phyloP scores from a whole-genome alignment of 2,888 invertebrate species.

The Stenodema calcarata region DNA sequence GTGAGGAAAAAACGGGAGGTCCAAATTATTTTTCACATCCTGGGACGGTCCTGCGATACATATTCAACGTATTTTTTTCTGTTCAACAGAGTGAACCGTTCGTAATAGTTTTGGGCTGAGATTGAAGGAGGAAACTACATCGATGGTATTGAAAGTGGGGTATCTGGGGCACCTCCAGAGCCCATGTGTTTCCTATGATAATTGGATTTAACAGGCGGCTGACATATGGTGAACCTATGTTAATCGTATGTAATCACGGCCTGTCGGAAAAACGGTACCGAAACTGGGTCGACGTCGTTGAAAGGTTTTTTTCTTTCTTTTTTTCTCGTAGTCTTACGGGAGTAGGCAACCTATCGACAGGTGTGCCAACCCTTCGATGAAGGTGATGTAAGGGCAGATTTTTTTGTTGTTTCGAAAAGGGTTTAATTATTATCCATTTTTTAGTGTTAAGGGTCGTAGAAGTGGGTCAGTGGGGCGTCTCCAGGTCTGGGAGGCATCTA shows the following conservation, averaged over 20 bases:
- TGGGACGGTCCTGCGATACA: background rate
- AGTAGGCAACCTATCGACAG: background rate
- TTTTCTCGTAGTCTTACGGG: background rate
- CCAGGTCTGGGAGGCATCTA: background rate
- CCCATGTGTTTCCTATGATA: conserved; percentile 29
- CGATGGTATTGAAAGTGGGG: background rate
- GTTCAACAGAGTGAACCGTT: too few species aligned
- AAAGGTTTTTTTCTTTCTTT: background rate
- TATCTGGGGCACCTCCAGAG: conserved; percentile 6
- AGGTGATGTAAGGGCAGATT: background rate
- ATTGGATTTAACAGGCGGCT: conserved; percentile 9
- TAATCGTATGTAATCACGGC: conserved; percentile 26
- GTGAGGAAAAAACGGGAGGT: background rate
- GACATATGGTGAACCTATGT: conserved; percentile 31
- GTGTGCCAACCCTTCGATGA: background rate
- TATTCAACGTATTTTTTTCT: background rate
- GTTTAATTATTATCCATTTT: background rate
- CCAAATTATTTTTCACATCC: background rate
- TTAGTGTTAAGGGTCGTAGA: background rate
- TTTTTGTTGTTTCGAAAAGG: background rate
- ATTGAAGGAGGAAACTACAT: background rate
- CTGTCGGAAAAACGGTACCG: background rate
- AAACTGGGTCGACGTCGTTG: conserved; percentile 7
- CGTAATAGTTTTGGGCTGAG: background rate
- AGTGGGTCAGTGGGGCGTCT: background rate